Percentiles rank a stretch among this genome's conserved stretches.
These are phyloP conservation scores for Argyra leucocephala DNA, from an alignment of 2,888 invertebrate genomes.

Conservation along the genomic window DNA sequence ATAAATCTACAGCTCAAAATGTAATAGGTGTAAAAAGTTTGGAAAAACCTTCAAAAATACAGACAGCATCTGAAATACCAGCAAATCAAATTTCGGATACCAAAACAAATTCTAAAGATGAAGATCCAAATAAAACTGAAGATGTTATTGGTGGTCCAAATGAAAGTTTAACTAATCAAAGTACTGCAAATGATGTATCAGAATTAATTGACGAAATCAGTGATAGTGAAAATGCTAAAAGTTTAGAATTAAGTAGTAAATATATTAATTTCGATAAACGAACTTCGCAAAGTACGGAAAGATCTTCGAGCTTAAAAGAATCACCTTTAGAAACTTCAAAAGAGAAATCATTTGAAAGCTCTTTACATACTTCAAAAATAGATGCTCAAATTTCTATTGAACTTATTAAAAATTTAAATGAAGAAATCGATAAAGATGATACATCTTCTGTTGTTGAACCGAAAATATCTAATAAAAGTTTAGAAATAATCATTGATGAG, in stretches of 20 bases:
- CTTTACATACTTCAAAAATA: neutral
- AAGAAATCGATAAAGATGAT: too few species aligned
- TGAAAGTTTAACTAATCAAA: conserved; percentile 35
- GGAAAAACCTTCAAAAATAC: neutral
- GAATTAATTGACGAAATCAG: conserved; percentile 36
- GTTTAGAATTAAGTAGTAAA: conserved; percentile 19
- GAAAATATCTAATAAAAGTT: conserved; percentile 35
- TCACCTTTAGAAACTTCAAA: neutral
- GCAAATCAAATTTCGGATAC: too few species aligned
- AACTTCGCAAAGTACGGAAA: conserved; percentile 20
- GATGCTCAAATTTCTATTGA: conserved; percentile 11
- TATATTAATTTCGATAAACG: conserved; percentile 18
- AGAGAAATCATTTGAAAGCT: neutral
- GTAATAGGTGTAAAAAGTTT: neutral
- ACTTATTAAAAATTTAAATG: conserved; percentile 14
- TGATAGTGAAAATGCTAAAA: conserved; percentile 18
- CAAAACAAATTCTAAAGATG: neutral
- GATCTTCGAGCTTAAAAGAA: conserved; percentile 14
- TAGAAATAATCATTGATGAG: conserved; percentile 22
- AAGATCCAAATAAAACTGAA: neutral
- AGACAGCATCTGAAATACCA: too few species aligned
- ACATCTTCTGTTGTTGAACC: conserved; percentile 36
- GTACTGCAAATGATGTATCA: conserved; percentile 41
- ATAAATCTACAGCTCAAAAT: neutral
- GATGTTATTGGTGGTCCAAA: conserved; percentile 7